Conservation (phyloP, 2,113 vertebrate genomes). For the sheep (Ovis aries) region DNA sequence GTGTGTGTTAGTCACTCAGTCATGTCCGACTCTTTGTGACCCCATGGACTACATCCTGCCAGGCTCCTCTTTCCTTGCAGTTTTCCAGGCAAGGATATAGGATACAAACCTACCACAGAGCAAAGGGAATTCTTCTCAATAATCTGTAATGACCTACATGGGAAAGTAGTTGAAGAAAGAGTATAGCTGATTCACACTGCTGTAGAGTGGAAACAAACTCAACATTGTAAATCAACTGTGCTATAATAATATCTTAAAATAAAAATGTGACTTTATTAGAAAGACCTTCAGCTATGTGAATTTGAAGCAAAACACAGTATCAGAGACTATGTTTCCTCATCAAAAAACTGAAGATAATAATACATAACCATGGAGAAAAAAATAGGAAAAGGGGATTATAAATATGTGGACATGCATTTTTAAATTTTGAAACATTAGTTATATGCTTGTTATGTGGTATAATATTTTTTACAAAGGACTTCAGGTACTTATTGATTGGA, state of each 20-base stretch:
- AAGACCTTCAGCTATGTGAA: background rate
- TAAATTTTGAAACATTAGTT: background rate
- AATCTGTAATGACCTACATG: background rate
- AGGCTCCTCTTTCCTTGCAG: background rate
- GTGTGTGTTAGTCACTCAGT: background rate
- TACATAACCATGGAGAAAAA: background rate
- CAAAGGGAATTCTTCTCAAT: background rate
- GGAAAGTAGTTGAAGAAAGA: background rate
- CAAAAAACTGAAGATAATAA: background rate
- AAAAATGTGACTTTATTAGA: background rate
- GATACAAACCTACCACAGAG: background rate
- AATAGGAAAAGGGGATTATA: background rate
- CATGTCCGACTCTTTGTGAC: fast-evolving
- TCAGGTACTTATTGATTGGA: background rate
- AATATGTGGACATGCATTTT: background rate
- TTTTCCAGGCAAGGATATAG: background rate
- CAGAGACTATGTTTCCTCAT: background rate
- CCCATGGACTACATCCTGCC: background rate
- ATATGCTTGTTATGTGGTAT: background rate
- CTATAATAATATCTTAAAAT: background rate
- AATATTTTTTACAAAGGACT: background rate
- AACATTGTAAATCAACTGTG: background rate
- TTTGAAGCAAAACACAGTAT: background rate
- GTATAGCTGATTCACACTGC: fast-evolving
- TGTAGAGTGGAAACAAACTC: background rate